phyloP scores from a whole-genome alignment of 2,797 vertebrate genomes.

The Ptychadena robeensis region DNA sequence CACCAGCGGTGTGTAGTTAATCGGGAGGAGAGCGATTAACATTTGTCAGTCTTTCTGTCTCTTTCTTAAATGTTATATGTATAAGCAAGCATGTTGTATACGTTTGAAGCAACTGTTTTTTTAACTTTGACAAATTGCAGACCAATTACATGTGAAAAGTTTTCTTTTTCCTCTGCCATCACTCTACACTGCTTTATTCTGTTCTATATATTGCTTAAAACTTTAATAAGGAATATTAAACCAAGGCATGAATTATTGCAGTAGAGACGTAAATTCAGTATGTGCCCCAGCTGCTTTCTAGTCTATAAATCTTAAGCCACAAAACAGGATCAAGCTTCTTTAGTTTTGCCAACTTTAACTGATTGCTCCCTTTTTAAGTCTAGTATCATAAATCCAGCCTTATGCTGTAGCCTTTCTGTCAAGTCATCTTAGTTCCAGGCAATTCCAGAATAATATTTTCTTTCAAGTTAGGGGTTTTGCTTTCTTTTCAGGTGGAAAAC shows the following conservation, averaged over 20 bases:
- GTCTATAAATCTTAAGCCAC: slow-evolving; percentile 36
- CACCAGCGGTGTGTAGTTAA: too few species aligned
- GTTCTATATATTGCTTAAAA: slow-evolving; percentile 10
- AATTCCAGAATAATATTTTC: slow-evolving; percentile 21
- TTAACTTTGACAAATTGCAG: background rate
- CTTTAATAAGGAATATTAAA: slow-evolving; percentile 31
- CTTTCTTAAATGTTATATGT: too few species aligned
- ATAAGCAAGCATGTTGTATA: background rate
- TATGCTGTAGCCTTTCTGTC: slow-evolving; percentile 26
- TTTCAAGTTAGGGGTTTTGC: background rate
- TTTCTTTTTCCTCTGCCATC: background rate
- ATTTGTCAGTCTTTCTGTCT: too few species aligned
- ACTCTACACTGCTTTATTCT: background rate
- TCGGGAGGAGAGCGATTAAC: too few species aligned
- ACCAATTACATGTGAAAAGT: background rate
- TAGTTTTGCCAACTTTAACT: slow-evolving; percentile 27
- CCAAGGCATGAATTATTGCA: slow-evolving; percentile 18
- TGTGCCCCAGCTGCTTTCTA: slow-evolving; percentile 3
- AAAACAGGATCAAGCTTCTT: slow-evolving; percentile 36
- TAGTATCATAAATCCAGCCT: slow-evolving; percentile 23
- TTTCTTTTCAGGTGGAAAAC: background rate
- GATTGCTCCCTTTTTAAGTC: slow-evolving; percentile 40
- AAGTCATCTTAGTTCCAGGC: background rate
- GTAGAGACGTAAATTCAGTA: slow-evolving; percentile 19
- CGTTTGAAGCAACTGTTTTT: slow-evolving; percentile 6